These are phyloP conservation scores for Artibeus lituratus DNA, from an alignment of 2,797 vertebrate genomes.

Conservation along the genomic window DNA sequence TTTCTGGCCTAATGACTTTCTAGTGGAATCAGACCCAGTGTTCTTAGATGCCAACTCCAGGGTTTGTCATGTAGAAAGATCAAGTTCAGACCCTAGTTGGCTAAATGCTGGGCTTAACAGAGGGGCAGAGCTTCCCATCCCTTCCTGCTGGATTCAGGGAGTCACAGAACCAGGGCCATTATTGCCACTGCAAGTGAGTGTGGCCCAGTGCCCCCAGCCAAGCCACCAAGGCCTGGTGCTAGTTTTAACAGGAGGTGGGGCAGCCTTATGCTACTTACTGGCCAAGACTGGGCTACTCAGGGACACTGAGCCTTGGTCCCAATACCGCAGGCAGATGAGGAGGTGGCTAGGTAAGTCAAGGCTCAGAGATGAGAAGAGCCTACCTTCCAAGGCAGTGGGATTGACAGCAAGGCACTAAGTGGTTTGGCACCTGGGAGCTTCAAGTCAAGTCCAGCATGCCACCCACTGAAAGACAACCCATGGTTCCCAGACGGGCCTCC, in stretches of 20 bases:
- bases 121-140: not conserved
- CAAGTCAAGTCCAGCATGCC: constrained; percentile 52
- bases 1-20: not conserved
- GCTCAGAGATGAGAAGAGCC: constrained; percentile 47
- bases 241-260: too few relatives aligned
- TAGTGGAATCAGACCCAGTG: too few relatives aligned
- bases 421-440: constrained; percentile 76
- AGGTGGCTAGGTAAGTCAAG: not conserved
- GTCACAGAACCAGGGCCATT: not conserved
- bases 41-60: not conserved
- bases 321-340: constrained; percentile 14
- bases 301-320: constrained; percentile 38
- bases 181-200: fast-evolving
- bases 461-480: not conserved
- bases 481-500: too few relatives aligned
- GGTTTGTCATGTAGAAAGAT: not conserved
- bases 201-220: not conserved
- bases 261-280: not conserved
- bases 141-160: too few relatives aligned
- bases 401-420: constrained; percentile 69
- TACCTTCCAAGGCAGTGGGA: constrained; percentile 55
- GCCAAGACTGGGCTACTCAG: not conserved
- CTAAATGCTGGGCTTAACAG: not conserved
- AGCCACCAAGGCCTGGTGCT: not conserved
- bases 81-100: not conserved